Conservation (phyloP, 2,113 vertebrate genomes). For the Tychaedon coryphoeus region DNA sequence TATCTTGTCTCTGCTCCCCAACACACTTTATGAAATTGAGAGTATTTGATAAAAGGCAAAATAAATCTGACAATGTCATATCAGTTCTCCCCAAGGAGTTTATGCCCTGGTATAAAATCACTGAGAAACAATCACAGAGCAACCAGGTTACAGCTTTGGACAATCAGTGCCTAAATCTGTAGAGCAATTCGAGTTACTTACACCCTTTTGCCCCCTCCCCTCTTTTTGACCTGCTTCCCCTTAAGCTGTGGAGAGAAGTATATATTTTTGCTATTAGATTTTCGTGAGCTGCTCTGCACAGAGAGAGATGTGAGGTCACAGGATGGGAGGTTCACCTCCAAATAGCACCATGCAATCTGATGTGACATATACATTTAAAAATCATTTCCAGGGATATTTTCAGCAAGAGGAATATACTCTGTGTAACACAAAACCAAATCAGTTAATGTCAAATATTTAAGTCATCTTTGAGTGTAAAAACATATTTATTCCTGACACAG, state of each 20-base stretch:
- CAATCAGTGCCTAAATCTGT: slow-evolving; percentile 14
- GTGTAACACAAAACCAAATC: fast-evolving
- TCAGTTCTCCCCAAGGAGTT: slow-evolving; percentile 2
- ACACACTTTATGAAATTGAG: background rate
- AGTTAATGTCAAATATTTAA: background rate
- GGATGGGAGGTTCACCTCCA: slow-evolving; percentile 9
- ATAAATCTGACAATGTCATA: background rate
- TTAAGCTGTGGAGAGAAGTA: slow-evolving; percentile 16
- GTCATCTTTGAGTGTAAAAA: background rate
- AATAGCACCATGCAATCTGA: background rate
- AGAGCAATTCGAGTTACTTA: slow-evolving; percentile 19
- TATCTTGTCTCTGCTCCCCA: background rate
- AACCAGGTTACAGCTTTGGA: slow-evolving; percentile 17
- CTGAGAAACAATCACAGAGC: slow-evolving; percentile 28
- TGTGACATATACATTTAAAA: slow-evolving; percentile 19
- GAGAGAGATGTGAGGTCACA: slow-evolving; percentile 9
- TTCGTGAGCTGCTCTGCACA: background rate
- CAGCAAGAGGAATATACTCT: background rate
- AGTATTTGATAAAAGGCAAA: slow-evolving; percentile 1
- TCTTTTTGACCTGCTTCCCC: slow-evolving; percentile 18
- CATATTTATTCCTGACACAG: background rate
- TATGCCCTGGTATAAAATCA: slow-evolving; percentile 31
- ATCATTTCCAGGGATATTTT: background rate
- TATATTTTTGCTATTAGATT: slow-evolving; percentile 17
- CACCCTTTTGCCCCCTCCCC: background rate